These are phyloP conservation scores for Cydia strobilella DNA, from an alignment of 1,140 invertebrate genomes.

Conservation along the genomic window DNA sequence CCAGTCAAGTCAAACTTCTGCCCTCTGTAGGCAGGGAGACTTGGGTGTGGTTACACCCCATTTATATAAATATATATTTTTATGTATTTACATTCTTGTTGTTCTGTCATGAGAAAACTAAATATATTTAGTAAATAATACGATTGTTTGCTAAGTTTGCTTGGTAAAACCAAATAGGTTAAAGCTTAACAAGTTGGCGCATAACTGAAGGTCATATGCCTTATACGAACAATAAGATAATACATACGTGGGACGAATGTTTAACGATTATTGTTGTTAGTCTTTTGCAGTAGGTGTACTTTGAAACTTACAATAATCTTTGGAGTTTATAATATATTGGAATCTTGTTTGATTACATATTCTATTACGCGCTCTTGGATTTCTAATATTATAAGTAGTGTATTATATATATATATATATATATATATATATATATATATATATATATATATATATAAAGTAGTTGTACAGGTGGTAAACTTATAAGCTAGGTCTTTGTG, in stretches of 20 bases:
- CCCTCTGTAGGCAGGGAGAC: too few species aligned
- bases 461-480: too few species aligned
- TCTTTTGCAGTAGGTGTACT: conserved; percentile 22
- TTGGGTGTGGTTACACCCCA: too few species aligned
- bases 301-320: background rate
- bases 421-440: too few species aligned
- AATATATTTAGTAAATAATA: conserved; percentile 4
- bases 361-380: too few species aligned
- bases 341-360: background rate
- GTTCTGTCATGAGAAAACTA: background rate
- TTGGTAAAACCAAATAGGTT: conserved; percentile 2
- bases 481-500: too few species aligned
- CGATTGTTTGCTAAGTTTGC: background rate
- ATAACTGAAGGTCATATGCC: conserved; percentile 29
- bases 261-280: conserved; percentile 20
- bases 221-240: conserved; percentile 26
- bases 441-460: too few species aligned
- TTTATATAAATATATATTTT: too few species aligned
- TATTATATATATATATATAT: too few species aligned
- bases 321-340: background rate
- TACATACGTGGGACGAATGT: conserved; percentile 25
- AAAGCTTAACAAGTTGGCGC: conserved; percentile 11
- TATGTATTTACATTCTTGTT: too few species aligned
- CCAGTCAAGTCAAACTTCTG: too few species aligned
- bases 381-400: too few species aligned